Base-by-base conservation (phyloP, 92 coral and sea anemone species). In the Anthopleura xanthogrammica region DNA sequence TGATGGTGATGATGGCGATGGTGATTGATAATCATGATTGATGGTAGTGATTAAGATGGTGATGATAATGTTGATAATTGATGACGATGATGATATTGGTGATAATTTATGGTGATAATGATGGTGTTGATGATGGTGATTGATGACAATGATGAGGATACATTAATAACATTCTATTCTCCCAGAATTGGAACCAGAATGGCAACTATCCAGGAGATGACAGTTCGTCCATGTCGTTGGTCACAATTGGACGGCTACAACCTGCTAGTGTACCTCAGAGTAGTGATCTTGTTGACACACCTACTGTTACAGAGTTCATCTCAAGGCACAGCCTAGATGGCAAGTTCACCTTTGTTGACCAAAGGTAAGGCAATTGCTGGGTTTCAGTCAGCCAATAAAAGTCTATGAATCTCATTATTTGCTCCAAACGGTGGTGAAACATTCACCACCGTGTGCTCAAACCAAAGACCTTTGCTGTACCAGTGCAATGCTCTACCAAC, bases 261-360 rank as follows among this genome's bases (percentile, higher is more conserved):
- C 98, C 98, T 16, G 94, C 99, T 2, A 92, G 99, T 79, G 78
- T 84, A 36, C 98, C 99, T 0, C 92, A 93, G 73, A 92, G 97
- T 58, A 90, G 91, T 74, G 99, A 96, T 79, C 85, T 92, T 55
- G 52, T 87, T 13, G 94, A 89, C 58, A 89, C 86, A 0, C 92
- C 95, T 11, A 95, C 98, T 39, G 94, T 96, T 23, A 90, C 90
- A 16, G 95, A 94, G 87, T 96, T 96, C 57, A 92, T 96, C 80
- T 96, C 99, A 14, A 89, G 99, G 62, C 95, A 94, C 79, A 91
- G 98, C 75, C 83, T 96, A 86, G 99, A 96, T 89, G 99, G 99
- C 41, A 96, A 96, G 81, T 96, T 96, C 62, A 96, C 99, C 5
- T 96, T 96, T 79, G 95, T 96, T 22, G 98, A 94, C 85, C 99